These are phyloP conservation scores for Falcunculus frontatus DNA, from an alignment of 2,113 vertebrate genomes.

Conservation along the genomic window DNA sequence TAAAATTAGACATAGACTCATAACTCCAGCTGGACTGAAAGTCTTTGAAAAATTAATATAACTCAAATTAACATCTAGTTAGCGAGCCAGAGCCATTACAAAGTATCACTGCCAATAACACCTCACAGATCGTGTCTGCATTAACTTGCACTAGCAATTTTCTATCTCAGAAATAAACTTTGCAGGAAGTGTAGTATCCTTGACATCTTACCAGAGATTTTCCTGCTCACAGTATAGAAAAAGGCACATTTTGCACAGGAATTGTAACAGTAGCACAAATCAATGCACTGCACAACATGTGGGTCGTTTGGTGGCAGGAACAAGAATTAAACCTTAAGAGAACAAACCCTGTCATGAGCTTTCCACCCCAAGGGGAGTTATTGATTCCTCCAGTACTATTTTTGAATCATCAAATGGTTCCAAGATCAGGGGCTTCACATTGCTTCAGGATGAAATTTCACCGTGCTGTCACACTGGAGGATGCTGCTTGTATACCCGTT, in stretches of 20 bases:
- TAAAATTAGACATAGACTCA: constrained; percentile 11
- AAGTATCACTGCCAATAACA: constrained; percentile 13
- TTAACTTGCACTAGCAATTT: background rate
- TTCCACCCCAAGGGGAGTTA: background rate
- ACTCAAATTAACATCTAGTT: constrained; percentile 17
- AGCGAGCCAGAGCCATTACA: background rate
- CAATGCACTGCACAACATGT: background rate
- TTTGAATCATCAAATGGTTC: background rate
- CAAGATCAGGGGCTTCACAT: background rate
- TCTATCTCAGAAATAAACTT: background rate
- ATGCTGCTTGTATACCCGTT: background rate
- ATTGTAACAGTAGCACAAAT: constrained; percentile 11
- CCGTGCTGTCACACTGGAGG: background rate
- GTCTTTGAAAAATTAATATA: background rate
- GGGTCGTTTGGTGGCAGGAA: background rate
- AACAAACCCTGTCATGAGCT: background rate
- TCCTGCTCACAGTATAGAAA: background rate
- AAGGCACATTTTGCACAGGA: background rate
- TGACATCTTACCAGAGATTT: background rate
- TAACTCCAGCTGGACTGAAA: constrained; percentile 35
- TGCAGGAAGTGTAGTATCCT: background rate
- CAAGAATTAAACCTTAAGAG: background rate
- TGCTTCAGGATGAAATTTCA: constrained; percentile 46
- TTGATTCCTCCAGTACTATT: constrained; percentile 26
- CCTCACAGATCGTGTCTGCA: background rate